These are phyloP conservation scores for Kradibia gibbosae DNA, from an alignment of 1,140 invertebrate species.

Conservation along the genomic window DNA sequence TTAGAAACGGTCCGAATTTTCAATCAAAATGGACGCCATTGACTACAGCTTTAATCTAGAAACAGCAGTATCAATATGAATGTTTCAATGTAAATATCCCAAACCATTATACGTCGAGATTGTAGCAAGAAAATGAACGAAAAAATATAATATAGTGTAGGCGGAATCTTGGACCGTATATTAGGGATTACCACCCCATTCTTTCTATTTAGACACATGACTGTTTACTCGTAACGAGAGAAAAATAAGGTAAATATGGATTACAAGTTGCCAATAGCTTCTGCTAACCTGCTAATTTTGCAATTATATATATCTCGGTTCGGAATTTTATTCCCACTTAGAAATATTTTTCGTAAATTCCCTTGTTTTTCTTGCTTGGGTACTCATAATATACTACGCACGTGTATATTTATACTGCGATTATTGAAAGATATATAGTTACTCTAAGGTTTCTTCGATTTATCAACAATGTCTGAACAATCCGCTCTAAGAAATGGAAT, in stretches of 20 bases:
- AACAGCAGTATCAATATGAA: conserved; percentile 4
- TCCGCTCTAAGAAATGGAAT: background rate
- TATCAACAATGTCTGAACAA: background rate
- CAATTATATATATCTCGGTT: background rate
- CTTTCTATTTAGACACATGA: background rate
- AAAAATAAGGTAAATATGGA: conserved; percentile 46
- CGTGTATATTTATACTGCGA: background rate
- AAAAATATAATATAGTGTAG: conserved; percentile 29
- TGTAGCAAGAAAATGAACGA: conserved; percentile 5
- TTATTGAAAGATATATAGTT: background rate
- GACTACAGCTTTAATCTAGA: background rate
- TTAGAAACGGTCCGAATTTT: background rate
- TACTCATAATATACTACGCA: too few species aligned
- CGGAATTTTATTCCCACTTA: background rate
- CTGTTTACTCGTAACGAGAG: conserved; percentile 43
- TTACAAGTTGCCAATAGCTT: conserved; percentile 3
- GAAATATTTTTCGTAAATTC: background rate
- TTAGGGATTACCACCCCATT: background rate
- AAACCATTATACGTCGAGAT: background rate
- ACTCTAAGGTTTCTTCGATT: conserved; percentile 3
- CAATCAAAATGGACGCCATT: background rate
- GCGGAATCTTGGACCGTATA: conserved; percentile 1
- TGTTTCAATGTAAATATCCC: conserved; percentile 34
- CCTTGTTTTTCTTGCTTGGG: conserved; percentile 11
- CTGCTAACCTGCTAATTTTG: background rate